phyloP scores from a whole-genome alignment of 2,888 invertebrate genomes.

The Thysanoteuthis rhombus region DNA sequence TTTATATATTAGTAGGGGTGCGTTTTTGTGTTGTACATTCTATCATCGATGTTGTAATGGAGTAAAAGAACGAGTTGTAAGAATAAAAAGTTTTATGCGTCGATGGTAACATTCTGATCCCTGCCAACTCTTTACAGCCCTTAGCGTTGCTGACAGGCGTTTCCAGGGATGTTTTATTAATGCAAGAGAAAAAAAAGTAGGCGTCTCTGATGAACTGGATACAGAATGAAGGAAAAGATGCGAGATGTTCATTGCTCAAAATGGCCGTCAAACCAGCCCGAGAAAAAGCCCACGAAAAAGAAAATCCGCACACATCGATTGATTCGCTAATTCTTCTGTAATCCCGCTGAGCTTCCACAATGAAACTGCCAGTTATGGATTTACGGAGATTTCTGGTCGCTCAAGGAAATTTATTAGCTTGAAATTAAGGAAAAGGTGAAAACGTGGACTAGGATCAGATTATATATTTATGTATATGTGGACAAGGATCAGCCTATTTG shows the following conservation, averaged over 20 bases:
- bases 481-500: too few relatives aligned
- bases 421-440: background rate
- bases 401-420: background rate
- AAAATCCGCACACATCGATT: background rate
- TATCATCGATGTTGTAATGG: too few relatives aligned
- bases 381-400: background rate
- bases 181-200: background rate
- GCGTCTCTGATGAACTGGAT: background rate
- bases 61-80: too few relatives aligned
- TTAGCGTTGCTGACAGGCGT: too few relatives aligned
- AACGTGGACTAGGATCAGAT: background rate
- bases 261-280: background rate
- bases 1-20: too few relatives aligned
- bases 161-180: too few relatives aligned
- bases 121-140: too few relatives aligned
- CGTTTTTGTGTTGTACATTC: too few relatives aligned
- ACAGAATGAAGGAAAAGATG: background rate
- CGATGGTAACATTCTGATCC: too few relatives aligned
- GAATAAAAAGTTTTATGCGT: too few relatives aligned
- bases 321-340: background rate
- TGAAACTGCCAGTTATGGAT: background rate
- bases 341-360: background rate
- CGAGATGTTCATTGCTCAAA: background rate
- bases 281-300: background rate
- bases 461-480: background rate